phyloP scores from a whole-genome alignment of 2,888 invertebrate genomes.

The Dexiosoma caninum region DNA sequence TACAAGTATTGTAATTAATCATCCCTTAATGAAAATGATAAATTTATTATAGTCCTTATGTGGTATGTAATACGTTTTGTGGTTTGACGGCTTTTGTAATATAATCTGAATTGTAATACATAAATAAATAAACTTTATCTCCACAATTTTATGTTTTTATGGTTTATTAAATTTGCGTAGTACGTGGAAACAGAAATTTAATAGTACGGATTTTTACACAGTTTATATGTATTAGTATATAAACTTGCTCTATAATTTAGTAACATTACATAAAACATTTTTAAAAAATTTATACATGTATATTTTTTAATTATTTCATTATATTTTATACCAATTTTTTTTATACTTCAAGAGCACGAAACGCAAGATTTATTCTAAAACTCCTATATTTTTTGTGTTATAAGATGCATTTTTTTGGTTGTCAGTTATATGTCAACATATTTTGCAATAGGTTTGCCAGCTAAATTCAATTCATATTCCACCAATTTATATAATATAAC shows the following conservation, averaged over 20 bases:
- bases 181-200: slow-evolving; percentile 16
- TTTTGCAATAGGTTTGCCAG: not conserved
- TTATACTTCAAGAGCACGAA: not conserved
- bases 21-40: not conserved
- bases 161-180: slow-evolving; percentile 17
- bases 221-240: not conserved
- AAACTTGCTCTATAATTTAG: too few relatives aligned
- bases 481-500: too few relatives aligned
- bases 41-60: not conserved
- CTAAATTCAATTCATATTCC: too few relatives aligned
- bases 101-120: too few relatives aligned
- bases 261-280: too few relatives aligned
- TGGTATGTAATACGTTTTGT: too few relatives aligned
- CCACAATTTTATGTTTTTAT: not conserved
- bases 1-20: not conserved
- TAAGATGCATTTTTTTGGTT: not conserved
- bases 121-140: too few relatives aligned
- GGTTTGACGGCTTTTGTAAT: too few relatives aligned
- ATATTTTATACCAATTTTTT: too few relatives aligned
- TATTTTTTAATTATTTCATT: not conserved
- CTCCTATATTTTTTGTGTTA: slow-evolving; percentile 4
- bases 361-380: not conserved
- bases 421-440: slow-evolving; percentile 24
- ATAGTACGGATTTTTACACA: not conserved
- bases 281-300: not conserved